Base-by-base conservation (phyloP, 2,797 vertebrate genomes). In the Argyrosomus regius region DNA sequence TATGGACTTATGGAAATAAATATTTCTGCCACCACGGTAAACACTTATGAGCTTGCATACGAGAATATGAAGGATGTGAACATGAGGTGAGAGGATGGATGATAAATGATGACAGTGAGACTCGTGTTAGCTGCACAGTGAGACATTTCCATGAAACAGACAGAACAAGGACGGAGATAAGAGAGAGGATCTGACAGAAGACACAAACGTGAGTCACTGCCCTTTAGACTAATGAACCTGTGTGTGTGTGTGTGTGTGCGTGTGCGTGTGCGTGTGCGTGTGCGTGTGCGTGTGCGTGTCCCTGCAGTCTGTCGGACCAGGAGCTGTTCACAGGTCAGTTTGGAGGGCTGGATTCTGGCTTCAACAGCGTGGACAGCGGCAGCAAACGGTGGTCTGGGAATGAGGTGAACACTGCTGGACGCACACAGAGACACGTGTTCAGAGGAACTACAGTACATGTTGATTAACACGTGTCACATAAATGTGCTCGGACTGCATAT, bases 311-410 rank as follows among this genome's bases (percentile, higher is more conserved):
- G 52, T 95, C 96, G 0, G 96, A 97, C 49, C 96, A 97, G 72
- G 94, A 97, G 71, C 94, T 97, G 86, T 96, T 95, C 10, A 80
- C 93, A 0, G 86, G 90, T 61, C 96, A 95, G 52, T 95, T 95
- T 14, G 95, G 96, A 1, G 96, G 96, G 7, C 90, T 97, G 69
- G 97, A 97, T 84, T 97, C 97, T 0, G 97, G 97, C 24, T 98
- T 98, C 86, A 97, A 97, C 92, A 97, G 97, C 0, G 97, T 98
- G 5, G 97, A 97, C 94, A 97, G 97, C 0, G 97, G 96, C 81
- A 97, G 96, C 92, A 98, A 98, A 62, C 89, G 97, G 60, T 98
- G 97, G 97, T 98, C 97, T 11, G 97, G 97, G 68, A 98, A 98
- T 24, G 97, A 98, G 96, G 97, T 97, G 81, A 83, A 41, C 8